Percentiles rank a stretch among this genome's conserved stretches.
Evolutionary conservation across 2,888 invertebrate species (phyloP).

Genomic region (Nymphalis urticae): DNA sequence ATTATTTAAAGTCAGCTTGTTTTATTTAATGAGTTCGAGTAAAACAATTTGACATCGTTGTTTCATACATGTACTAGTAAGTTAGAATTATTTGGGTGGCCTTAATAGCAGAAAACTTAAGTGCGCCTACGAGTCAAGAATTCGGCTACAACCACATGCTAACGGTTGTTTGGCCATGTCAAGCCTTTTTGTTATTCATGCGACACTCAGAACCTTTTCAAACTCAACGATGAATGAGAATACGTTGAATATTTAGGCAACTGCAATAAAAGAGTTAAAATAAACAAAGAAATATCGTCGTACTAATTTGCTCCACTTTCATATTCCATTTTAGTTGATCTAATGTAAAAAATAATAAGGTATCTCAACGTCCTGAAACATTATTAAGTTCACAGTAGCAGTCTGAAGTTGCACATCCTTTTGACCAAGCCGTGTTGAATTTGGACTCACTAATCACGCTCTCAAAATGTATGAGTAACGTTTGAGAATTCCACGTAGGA

Average conservation of each 20-base stretch:
- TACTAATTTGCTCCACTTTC: too few species aligned
- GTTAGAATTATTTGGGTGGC: conserved; percentile 32
- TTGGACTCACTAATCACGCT: too few species aligned
- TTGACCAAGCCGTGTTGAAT: too few species aligned
- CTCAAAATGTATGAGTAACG: too few species aligned
- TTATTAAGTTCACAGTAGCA: too few species aligned
- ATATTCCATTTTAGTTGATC: too few species aligned
- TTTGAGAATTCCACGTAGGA: too few species aligned
- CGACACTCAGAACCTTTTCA: conserved; percentile 37
- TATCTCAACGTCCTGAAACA: too few species aligned
- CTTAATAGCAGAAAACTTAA: conserved; percentile 30
- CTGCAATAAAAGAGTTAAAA: conserved; percentile 4
- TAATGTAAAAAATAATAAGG: too few species aligned
- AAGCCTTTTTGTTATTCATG: conserved; percentile 41
- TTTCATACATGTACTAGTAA: conserved; percentile 8
- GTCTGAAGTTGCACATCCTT: too few species aligned
- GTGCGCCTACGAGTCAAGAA: conserved; percentile 38
- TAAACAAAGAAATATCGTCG: neutral
- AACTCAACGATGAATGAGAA: conserved; percentile 30
- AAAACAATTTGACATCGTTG: neutral
- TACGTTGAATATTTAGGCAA: conserved; percentile 16
- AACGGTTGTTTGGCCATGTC: conserved; percentile 41
- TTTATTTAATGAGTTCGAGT: neutral
- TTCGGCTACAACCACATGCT: conserved; percentile 38
- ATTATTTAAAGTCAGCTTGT: too few species aligned